Base-by-base conservation (phyloP, 2,113 vertebrate genomes). In the Mesitornis unicolor region DNA sequence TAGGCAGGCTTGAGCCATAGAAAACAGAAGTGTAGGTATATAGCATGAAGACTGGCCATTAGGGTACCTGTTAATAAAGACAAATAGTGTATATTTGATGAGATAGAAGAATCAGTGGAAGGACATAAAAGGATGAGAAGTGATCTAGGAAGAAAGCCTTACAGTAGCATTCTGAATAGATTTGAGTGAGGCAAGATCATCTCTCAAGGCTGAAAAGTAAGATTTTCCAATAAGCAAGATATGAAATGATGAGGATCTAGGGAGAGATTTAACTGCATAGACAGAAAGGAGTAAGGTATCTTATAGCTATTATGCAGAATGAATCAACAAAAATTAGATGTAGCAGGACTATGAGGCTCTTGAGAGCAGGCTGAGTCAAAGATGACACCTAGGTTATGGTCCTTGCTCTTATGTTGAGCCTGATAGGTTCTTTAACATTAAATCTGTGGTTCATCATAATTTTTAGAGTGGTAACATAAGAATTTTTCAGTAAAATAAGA, bases 301-400 rank as follows among this genome's bases (percentile, higher is more conserved):
- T 83, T 95, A 86, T 17, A 83, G 67, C 36, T 93, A 76, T 95
- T 86, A 94, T 54, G 84, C 42, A 88, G 75, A 96, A 94, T 87
- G 87, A 85, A 91, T 95, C 67, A 95, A 93, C 84, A 93, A 90
- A 87, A 95, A 67, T 90, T 90, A 85, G 67, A 85, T 76, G 24
- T 59, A 74, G 13, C 47, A 69, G 21, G 13, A 22, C 33, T 87
- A 68, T 64, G 77, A 89, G 61, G 21, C 84, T 93, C 79, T 60
- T 54, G 59, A 88, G 84, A 90, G 7, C 1, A 1, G 13, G 31
- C 11, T 74, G 56, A 91, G 57, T 67, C 60, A 81, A 86, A 90
- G 64, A 92, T 53, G 38, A 84, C 7, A 6, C 33, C 14, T 74
- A 75, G 1, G 3, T 89, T 95, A 75, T 48, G 9, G n/a, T 69